These are phyloP conservation scores for Rhinolophus sinicus DNA, from an alignment of 2,113 vertebrate species.

Conservation along the genomic window DNA sequence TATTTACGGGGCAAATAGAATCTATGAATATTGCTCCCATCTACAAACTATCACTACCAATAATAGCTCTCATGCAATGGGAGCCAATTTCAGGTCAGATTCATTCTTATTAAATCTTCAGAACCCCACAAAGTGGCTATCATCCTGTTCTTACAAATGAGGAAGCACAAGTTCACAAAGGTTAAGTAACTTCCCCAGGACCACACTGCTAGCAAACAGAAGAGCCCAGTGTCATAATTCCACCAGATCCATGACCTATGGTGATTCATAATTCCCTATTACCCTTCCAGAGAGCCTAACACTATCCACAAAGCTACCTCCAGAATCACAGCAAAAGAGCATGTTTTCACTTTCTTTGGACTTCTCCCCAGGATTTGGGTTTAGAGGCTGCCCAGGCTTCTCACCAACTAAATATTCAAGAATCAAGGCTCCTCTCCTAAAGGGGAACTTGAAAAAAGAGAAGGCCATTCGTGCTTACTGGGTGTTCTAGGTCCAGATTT, in stretches of 20 bases:
- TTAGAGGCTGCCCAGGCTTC: not conserved
- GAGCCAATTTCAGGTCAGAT: not conserved
- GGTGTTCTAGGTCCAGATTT: not conserved
- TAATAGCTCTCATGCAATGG: not conserved
- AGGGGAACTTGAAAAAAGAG: not conserved
- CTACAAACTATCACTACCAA: constrained; percentile 17
- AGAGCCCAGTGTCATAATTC: not conserved
- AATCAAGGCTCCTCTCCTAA: not conserved
- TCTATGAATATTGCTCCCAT: not conserved
- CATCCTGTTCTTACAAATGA: not conserved
- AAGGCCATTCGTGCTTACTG: not conserved
- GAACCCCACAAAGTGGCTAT: not conserved
- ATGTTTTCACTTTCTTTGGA: constrained; percentile 2
- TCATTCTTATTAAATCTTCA: constrained; percentile 26
- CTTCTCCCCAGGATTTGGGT: not conserved
- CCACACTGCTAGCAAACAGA: not conserved
- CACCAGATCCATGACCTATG: not conserved
- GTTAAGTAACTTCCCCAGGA: constrained; percentile 39
- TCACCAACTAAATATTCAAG: constrained; percentile 35
- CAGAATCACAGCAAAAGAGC: not conserved
- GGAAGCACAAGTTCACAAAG: constrained; percentile 1
- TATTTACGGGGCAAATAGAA: not conserved
- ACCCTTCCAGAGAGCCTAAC: not conserved
- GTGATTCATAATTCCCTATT: not conserved
- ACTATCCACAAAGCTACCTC: not conserved